These are phyloP conservation scores for Brachyrhaphis roseni DNA, from an alignment of 2,797 vertebrate genomes.

Conservation along the genomic window DNA sequence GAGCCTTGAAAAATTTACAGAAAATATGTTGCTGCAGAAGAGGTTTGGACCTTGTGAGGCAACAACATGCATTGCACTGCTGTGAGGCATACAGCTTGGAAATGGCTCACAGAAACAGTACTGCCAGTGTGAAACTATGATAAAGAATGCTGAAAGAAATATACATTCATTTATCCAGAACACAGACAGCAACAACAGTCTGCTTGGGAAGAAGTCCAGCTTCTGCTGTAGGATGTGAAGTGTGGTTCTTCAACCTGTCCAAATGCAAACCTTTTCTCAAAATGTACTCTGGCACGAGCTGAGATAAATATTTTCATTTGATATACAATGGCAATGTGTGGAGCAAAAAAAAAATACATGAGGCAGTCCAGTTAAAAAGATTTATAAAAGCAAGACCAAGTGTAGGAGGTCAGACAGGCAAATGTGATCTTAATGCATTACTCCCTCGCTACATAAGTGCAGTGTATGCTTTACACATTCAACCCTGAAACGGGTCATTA, in stretches of 20 bases:
- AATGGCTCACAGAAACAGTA: background rate
- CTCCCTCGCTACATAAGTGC: slow-evolving; percentile 49
- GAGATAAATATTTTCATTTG: background rate
- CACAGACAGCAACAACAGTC: background rate
- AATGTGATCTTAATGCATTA: slow-evolving; percentile 61
- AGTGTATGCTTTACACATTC: slow-evolving; percentile 69
- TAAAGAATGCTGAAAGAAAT: background rate
- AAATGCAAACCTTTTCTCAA: background rate
- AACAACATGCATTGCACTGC: background rate
- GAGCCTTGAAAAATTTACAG: background rate
- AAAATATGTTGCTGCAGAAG: background rate
- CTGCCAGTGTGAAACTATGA: background rate
- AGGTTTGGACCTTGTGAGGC: background rate
- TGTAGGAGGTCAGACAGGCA: slow-evolving; percentile 58
- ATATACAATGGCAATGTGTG: too few relatives aligned
- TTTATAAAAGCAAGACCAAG: slow-evolving; percentile 60
- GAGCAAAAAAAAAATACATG: slow-evolving; percentile 11
- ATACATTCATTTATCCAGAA: background rate
- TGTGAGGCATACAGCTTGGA: background rate
- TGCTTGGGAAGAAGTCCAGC: background rate
- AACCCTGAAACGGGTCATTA: slow-evolving; percentile 72
- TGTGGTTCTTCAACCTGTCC: background rate
- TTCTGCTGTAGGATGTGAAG: background rate
- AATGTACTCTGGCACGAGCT: background rate
- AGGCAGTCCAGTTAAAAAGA: slow-evolving; percentile 59